Conservation (phyloP, 2,888 invertebrate genomes). For the Exephanes ischioxanthus region DNA sequence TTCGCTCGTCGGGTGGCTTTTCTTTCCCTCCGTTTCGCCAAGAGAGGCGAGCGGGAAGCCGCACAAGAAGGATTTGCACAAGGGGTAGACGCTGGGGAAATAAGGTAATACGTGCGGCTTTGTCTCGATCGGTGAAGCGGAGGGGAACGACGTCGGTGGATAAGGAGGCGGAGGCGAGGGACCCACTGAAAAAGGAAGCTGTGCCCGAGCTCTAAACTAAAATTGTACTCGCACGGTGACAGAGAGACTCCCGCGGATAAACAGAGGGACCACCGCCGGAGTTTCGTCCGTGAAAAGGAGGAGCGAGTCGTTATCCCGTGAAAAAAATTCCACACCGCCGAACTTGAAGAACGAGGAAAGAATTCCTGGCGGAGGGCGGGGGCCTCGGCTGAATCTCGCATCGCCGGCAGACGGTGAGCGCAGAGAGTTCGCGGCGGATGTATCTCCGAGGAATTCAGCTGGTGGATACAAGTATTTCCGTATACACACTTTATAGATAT, state of each 20-base stretch:
- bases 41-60: constrained; percentile 65
- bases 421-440: not conserved
- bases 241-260: constrained; percentile 32
- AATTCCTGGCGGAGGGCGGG: constrained; percentile 38
- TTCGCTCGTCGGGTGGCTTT: not conserved
- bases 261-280: constrained; percentile 15
- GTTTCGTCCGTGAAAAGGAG: constrained; percentile 43
- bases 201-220: constrained; percentile 52
- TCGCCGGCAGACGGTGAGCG: constrained; percentile 4
- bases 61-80: constrained; percentile 78
- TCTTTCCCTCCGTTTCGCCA: constrained; percentile 21
- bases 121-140: constrained; percentile 78
- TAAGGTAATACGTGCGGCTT: constrained; percentile 82
- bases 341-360: constrained; percentile 67
- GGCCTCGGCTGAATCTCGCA: not conserved
- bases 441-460: constrained; percentile 37
- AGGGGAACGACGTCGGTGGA: constrained; percentile 17
- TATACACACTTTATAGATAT: constrained; percentile 15
- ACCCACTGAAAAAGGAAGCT: constrained; percentile 59
- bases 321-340: constrained; percentile 75
- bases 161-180: constrained; percentile 65
- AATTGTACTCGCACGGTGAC: constrained; percentile 43
- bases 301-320: constrained; percentile 52
- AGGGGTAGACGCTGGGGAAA: constrained; percentile 80
- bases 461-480: constrained; percentile 33